A percentile compares a stretch with the other conserved stretches of the same genome.
phyloP scores from a whole-genome alignment of 2,888 invertebrate species.

The Silvanus unidentatus region DNA sequence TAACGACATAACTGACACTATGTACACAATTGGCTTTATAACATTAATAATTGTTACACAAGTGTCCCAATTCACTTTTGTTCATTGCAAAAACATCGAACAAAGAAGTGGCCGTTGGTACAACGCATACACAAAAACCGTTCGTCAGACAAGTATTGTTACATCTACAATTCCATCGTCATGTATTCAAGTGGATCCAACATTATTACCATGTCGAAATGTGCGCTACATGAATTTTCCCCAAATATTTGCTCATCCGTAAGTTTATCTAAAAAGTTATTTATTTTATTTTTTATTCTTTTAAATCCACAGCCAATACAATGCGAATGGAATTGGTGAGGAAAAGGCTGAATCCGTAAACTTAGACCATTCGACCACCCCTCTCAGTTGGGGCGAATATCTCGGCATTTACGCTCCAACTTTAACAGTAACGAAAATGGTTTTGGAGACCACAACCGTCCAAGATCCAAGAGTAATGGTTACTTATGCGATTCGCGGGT shows the following conservation, averaged over 20 bases:
- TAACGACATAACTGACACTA: no score
- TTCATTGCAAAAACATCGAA: slow-evolving; percentile 2
- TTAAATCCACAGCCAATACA: background rate
- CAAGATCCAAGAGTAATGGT: slow-evolving; percentile 39
- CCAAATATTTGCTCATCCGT: slow-evolving; percentile 25
- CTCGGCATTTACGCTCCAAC: slow-evolving; percentile 40
- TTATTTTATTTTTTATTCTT: background rate
- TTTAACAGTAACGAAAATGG: slow-evolving; percentile 36
- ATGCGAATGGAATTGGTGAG: slow-evolving; percentile 6
- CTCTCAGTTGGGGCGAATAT: slow-evolving; percentile 40
- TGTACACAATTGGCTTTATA: no score
- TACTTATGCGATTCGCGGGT: slow-evolving; percentile 44
- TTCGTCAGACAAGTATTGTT: slow-evolving; percentile 31
- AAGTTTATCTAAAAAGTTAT: slow-evolving; percentile 13
- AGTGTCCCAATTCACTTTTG: background rate
- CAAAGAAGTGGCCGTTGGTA: slow-evolving; percentile 22
- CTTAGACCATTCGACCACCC: slow-evolving; percentile 17
- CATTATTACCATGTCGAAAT: slow-evolving; percentile 41
- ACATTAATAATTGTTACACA: no score
- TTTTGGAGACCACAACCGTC: slow-evolving; percentile 32
- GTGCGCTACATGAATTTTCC: slow-evolving; percentile 38
- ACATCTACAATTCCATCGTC: slow-evolving; percentile 42
- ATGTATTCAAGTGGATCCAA: slow-evolving; percentile 41
- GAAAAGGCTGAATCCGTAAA: background rate
- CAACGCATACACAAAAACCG: slow-evolving; percentile 33